Base-by-base conservation (phyloP, 92 coral and sea anemone species). In the Porites rus region DNA sequence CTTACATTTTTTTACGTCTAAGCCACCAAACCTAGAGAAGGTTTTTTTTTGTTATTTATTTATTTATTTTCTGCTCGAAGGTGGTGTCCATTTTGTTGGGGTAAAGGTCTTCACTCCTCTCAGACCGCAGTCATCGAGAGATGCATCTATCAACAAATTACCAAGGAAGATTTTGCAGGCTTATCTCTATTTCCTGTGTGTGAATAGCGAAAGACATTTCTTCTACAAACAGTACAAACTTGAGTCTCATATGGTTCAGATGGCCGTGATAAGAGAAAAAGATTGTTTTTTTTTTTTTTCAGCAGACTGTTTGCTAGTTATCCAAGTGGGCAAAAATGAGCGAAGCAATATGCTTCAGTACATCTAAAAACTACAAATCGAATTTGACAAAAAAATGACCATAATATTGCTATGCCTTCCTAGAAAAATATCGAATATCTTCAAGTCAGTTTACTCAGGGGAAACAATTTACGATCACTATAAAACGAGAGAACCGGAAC, bases 111-210 rank as follows among this genome's bases (percentile, higher is more conserved):
- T 69, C n/a, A 16, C 18, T 7, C 10, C 14, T 51, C 46, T 22
- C 25, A 43, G n/a, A 72, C 53, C 53, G 12, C 72, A 58, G 16
- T 58, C 25, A 70, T 54, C 59, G 2, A 81, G 11, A n/a, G 20
- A 19, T 68, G 69, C n/a, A 83, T 51, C 19, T 11, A 83, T 83
- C 83, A 65, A 5, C 18, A 71, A 46, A 61, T 51, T 71, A 46
- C 65, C 20, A 59, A 63, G 28, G 8, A 64, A 64, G 72, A 73
- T 74, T 83, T 83, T 83, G 38, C 80, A 74, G 56, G 80, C 73
- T 83, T 73, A 83, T 83, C 87, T 71, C 7, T 13, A 74, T 83
- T 83, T 83, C 87, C 87, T 83, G 87, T 74, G 74, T 31, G 20
- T 72, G 78, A 16, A 72, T 18, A 19, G 17, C 66, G 14, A 7